These are phyloP conservation scores for Borostomias antarcticus DNA, from an alignment of 2,797 vertebrate genomes.

Conservation along the genomic window DNA sequence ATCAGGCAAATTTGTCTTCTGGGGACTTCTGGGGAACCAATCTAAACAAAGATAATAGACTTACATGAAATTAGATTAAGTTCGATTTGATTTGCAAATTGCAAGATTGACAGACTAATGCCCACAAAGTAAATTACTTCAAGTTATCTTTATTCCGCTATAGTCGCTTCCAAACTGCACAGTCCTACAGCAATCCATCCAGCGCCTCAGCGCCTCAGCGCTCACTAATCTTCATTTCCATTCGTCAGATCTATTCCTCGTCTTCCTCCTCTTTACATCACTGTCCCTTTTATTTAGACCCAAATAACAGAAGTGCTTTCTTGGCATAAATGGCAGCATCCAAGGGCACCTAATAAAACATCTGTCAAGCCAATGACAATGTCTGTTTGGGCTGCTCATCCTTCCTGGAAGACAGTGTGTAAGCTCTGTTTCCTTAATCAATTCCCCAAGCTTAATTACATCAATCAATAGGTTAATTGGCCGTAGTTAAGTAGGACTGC, in stretches of 20 bases:
- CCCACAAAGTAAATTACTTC: conserved; percentile 53
- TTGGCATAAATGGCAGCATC: conserved; percentile 54
- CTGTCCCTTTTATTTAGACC: conserved; percentile 36
- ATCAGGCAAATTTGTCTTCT: conserved; percentile 22
- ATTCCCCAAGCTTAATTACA: conserved; percentile 73
- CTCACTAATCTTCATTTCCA: conserved; percentile 25
- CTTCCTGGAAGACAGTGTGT: conserved; percentile 62
- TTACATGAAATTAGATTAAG: conserved; percentile 49
- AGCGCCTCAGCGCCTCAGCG: background rate
- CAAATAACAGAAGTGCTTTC: conserved; percentile 63
- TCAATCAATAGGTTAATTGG: conserved; percentile 78
- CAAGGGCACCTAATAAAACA: conserved; percentile 57
- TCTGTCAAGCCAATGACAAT: conserved; percentile 20
- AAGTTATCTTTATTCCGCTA: conserved; percentile 46
- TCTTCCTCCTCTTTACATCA: conserved; percentile 14
- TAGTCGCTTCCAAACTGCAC: conserved; percentile 24
- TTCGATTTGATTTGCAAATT: conserved; percentile 47
- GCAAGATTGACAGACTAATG: conserved; percentile 36
- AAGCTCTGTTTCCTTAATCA: conserved; percentile 56
- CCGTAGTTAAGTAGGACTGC: conserved; percentile 48
- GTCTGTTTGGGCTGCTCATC: conserved; percentile 50
- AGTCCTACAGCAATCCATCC: background rate
- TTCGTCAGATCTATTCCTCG: conserved; percentile 27
- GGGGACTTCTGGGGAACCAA: conserved; percentile 56
- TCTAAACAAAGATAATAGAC: conserved; percentile 25